Conservation (phyloP, 2,113 vertebrate species). For the Rhinichthys klamathensis region DNA sequence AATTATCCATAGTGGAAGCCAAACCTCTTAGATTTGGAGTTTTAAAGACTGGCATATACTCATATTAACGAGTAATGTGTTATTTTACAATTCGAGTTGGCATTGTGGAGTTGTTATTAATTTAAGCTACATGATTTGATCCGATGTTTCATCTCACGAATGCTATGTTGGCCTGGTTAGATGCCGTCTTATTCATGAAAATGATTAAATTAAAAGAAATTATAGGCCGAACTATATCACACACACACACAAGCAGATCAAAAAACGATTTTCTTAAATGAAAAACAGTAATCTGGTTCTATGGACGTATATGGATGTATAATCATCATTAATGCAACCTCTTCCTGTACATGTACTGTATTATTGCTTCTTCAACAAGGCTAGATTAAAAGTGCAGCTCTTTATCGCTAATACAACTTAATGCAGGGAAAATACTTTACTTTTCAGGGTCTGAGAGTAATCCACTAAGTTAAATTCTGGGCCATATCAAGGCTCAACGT, state of each 20-base stretch:
- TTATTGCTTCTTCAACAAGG: constrained; percentile 8
- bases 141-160: constrained; percentile 32
- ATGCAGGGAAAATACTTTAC: constrained; percentile 24
- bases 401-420: constrained; percentile 18
- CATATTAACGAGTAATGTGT: constrained; percentile 67
- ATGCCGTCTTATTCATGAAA: not conserved
- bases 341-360: not conserved
- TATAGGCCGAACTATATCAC: constrained; percentile 6
- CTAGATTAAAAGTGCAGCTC: not conserved
- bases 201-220: constrained; percentile 39
- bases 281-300: constrained; percentile 10
- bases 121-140: constrained; percentile 11
- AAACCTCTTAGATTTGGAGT: constrained; percentile 70
- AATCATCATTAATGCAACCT: constrained; percentile 19
- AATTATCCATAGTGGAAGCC: constrained; percentile 75
- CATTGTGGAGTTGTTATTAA: constrained; percentile 15
- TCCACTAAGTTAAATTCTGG: not conserved
- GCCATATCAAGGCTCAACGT: not conserved
- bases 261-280: constrained; percentile 26
- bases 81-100: constrained; percentile 23
- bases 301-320: constrained; percentile 5
- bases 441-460: constrained; percentile 33
- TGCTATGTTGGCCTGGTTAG: constrained; percentile 41
- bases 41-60: constrained; percentile 62
- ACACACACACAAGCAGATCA: not conserved